Evolutionary conservation across 2,888 invertebrate genomes (phyloP), one percentile per base, ranked within the genome.

Genomic region (Arrhopalites spinosus): DNA sequence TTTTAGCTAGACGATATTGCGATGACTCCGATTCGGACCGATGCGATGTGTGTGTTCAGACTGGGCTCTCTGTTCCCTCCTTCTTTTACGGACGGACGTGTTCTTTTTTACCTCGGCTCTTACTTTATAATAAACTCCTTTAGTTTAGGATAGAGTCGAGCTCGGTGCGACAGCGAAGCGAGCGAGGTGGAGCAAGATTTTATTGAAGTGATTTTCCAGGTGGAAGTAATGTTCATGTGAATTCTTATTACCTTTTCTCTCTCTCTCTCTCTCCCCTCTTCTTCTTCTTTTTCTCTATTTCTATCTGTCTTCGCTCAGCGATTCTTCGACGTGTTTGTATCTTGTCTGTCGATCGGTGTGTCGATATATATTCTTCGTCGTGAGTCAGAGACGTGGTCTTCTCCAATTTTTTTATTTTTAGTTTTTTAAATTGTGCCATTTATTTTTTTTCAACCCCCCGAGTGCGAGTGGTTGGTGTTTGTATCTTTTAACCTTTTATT

Each of bases 181-280:
- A 25, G 25, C 23, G 25, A 59, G 1, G 53, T n/a, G 53, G 59
- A 59, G 20, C 36, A 27, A 25, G 30, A 30, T 67, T 67, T 67
- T 67, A 66, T 66, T 29, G 64, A 66, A 66, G 64, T 66, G 36
- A 66, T 66, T 66, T 66, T 66, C 64, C 64, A 66, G 64, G 64
- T 66, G 20, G 64, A 66, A 66, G 29, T 36, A 67, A 67, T 67
- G 45, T 67, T 45, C 15, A 45, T 67, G 67, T 67, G 67, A 67
- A 45, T 67, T 67, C 67, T 29, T 43, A 20, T 67, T 25, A 59
- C 25, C 59, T 59, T 25, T 50, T 15, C n/a, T n/a, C 50, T 50
- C 50, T 50, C 50, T 50, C 20, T 53, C 53, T 53, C 53, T 53
- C 53, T n/a, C 20, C 11, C 5, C 5, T 53, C 53, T 15, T 11